Conservation (phyloP, 2,888 invertebrate genomes). For the Xylocampa areola region DNA sequence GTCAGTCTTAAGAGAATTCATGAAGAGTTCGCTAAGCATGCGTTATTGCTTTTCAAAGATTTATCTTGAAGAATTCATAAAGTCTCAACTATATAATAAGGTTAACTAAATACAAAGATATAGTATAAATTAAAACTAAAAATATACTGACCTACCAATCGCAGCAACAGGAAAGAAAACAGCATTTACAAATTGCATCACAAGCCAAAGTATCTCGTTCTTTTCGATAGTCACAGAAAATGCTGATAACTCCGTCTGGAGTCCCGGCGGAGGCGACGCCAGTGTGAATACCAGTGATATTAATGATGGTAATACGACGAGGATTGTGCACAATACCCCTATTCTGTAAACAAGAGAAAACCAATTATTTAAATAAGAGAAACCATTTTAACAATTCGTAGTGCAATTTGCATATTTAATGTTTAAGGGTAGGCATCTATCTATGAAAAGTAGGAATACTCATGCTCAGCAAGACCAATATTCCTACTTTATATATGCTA, state of each 20-base stretch:
- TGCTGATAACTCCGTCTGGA: conserved; percentile 80
- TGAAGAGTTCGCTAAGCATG: no score
- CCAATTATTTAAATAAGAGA: conserved; percentile 45
- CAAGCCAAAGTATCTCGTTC: conserved; percentile 81
- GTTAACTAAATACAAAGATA: background rate
- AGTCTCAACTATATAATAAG: no score
- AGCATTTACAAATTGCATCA: conserved; percentile 84
- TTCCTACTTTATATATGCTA: no score
- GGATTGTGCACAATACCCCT: conserved; percentile 75
- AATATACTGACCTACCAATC: conserved; percentile 88
- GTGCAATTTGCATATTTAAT: conserved; percentile 28
- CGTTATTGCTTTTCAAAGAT: no score
- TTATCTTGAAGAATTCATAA: no score
- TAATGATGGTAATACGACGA: conserved; percentile 88
- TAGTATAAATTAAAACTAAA: background rate
- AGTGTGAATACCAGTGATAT: conserved; percentile 90
- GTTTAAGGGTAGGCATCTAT: background rate
- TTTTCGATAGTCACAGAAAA: conserved; percentile 80
- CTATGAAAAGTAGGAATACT: conserved; percentile 21
- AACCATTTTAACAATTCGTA: conserved; percentile 27
- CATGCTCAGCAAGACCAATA: no score
- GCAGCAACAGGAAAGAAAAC: conserved; percentile 90
- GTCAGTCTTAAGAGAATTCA: no score
- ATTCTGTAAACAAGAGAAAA: conserved; percentile 66
- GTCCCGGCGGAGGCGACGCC: conserved; percentile 90